Percentiles rank a stretch among this genome's conserved stretches.
These are phyloP conservation scores for Archegozetes longisetosus DNA, from an alignment of 1,140 invertebrate genomes.

Conservation along the genomic window DNA sequence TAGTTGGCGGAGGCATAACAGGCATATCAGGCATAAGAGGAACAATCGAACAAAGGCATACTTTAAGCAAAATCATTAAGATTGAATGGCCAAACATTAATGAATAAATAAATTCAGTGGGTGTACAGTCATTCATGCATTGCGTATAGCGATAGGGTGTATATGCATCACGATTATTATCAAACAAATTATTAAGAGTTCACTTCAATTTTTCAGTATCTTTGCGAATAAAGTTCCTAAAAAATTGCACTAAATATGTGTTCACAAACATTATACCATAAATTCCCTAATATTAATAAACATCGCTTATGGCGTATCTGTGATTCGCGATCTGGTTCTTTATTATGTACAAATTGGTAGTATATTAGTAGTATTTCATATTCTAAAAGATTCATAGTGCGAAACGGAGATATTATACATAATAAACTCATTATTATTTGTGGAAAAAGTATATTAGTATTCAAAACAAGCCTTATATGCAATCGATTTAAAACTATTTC, in stretches of 20 bases:
- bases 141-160: neutral
- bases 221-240: too few species aligned
- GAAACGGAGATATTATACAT: neutral
- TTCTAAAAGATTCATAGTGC: neutral
- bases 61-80: neutral
- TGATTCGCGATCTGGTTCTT: neutral
- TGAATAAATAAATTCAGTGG: neutral
- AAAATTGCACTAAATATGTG: too few species aligned
- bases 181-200: too few species aligned
- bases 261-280: neutral
- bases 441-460: neutral
- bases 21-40: too few species aligned
- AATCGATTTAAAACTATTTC: neutral
- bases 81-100: neutral
- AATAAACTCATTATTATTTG: neutral
- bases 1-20: too few species aligned
- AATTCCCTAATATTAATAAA: neutral
- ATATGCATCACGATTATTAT: neutral
- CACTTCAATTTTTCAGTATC: too few species aligned
- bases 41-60: neutral
- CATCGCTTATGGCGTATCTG: neutral
- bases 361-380: neutral
- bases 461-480: neutral
- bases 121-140: neutral
- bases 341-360: neutral